Conservation (phyloP, 37 sponge, comb jelly and placozoan species). For the Mnemiopsis leidyi region DNA sequence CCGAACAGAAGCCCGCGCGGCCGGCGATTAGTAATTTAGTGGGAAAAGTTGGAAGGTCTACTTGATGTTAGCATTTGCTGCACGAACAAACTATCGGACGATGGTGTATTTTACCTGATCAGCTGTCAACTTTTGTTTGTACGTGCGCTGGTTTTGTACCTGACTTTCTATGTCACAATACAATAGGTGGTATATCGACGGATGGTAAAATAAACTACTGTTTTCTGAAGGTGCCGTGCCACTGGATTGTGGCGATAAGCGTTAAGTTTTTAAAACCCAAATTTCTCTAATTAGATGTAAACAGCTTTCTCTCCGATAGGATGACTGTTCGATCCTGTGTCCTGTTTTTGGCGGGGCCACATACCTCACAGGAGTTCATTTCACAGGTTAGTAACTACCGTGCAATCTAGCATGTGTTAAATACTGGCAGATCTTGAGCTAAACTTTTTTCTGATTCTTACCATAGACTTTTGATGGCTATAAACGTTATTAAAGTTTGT, state of each 20-base stretch:
- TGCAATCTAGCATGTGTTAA: neutral
- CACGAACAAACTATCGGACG: too few relatives aligned
- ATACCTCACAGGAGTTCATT: constrained; percentile 21
- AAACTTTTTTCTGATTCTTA: too few relatives aligned
- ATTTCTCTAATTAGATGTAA: too few relatives aligned
- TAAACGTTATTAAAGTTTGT: too few relatives aligned
- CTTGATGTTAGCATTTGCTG: neutral
- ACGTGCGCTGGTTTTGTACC: neutral
- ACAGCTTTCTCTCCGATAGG: neutral
- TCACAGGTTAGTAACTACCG: neutral
- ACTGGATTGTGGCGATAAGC: neutral
- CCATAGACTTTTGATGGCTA: too few relatives aligned
- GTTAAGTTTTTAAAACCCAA: too few relatives aligned
- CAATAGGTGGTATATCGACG: neutral
- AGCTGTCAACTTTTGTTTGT: too few relatives aligned
- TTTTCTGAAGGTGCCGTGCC: neutral
- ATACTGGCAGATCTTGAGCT: neutral
- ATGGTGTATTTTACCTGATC: too few relatives aligned
- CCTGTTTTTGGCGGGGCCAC: neutral
- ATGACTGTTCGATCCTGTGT: constrained; percentile 14
- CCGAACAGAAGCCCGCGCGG: neutral
- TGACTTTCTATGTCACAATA: neutral
- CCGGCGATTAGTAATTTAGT: neutral
- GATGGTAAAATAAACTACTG: neutral
- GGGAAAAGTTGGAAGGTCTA: neutral